Conservation (phyloP, 2,113 vertebrate genomes). For the Sinocyclocheilus anshuiensis region DNA sequence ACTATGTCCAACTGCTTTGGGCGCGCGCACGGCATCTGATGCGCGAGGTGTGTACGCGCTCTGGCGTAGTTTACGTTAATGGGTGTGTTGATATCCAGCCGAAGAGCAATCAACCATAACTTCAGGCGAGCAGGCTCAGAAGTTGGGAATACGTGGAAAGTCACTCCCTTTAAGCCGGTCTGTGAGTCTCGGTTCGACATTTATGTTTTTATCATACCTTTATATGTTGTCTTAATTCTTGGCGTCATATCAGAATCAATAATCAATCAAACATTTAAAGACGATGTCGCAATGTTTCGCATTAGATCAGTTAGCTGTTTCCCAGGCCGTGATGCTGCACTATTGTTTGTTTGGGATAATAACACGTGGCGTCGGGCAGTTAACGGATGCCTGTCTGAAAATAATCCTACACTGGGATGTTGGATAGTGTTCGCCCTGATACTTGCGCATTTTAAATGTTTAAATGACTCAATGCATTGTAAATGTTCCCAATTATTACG, state of each 20-base stretch:
- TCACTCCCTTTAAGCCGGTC: neutral
- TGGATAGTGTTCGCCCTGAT: neutral
- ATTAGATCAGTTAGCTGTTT: neutral
- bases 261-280: neutral
- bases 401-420: neutral
- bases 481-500: neutral
- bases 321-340: neutral
- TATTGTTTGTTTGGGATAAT: neutral
- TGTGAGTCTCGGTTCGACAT: neutral
- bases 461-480: neutral
- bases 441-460: neutral
- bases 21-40: no score
- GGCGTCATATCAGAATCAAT: neutral
- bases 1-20: no score
- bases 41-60: no score
- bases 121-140: no score
- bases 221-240: neutral
- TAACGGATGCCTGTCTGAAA: neutral
- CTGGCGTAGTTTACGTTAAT: no score
- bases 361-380: neutral
- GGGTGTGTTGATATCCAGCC: no score
- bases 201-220: neutral
- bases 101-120: no score
- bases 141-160: no score
- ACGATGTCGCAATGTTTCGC: neutral